Percentiles rank a stretch among this genome's conserved stretches.
Conservation (phyloP, 2,888 invertebrate species). For the Tillus elongatus region DNA sequence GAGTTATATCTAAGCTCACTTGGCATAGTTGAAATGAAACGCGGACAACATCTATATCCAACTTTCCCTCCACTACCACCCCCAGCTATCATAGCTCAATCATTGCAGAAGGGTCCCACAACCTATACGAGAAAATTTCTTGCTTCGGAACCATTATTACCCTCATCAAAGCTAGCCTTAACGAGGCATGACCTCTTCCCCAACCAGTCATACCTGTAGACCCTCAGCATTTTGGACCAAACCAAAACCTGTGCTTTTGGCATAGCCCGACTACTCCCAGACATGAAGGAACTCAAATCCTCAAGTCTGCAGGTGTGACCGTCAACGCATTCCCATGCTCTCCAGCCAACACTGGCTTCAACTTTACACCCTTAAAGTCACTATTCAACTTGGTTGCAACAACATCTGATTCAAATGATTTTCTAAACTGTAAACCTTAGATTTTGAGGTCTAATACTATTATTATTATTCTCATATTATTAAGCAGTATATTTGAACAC, state of each 20-base stretch:
- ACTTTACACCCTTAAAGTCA: background rate
- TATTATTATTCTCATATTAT: too few species aligned
- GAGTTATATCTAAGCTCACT: background rate
- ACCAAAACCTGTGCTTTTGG: conserved; percentile 4
- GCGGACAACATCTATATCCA: conserved; percentile 2
- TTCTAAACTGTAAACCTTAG: too few species aligned
- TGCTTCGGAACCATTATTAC: conserved; percentile 4
- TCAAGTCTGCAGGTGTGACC: background rate
- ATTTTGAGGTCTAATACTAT: too few species aligned
- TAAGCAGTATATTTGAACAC: too few species aligned
- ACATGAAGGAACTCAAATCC: background rate
- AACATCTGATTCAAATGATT: too few species aligned
- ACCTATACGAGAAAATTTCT: background rate
- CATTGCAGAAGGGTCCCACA: background rate
- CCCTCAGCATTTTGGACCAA: background rate
- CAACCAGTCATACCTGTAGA: background rate
- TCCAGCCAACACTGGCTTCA: background rate
- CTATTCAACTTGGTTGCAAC: too few species aligned
- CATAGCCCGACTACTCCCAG: background rate
- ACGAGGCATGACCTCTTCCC: background rate
- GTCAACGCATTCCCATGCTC: background rate
- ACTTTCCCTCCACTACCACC: background rate
- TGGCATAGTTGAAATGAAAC: background rate
- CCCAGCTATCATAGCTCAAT: background rate
- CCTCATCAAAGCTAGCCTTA: background rate